Base-by-base conservation (phyloP, 2,113 vertebrate species). In the Sitta europaea region DNA sequence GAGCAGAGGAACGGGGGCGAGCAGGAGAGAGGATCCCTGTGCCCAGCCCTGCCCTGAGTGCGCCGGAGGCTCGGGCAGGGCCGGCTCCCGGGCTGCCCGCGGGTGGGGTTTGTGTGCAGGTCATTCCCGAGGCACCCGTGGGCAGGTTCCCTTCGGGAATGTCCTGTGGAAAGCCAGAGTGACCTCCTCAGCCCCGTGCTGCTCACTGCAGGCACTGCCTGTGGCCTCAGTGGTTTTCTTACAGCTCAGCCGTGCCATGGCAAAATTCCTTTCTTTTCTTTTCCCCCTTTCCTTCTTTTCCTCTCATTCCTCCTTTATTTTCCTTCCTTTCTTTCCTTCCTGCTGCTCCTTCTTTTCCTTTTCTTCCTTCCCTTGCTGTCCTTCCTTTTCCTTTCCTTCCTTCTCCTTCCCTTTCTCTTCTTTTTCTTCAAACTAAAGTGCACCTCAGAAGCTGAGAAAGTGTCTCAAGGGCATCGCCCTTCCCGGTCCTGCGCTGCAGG, bases 11-110 rank as follows among this genome's bases (percentile, higher is more conserved):
- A 8, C 2, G 10, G 24, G 58, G 33, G 33, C 14, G 54, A 10
- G 91, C 5, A 62, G 50, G 11, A 42, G 36, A 6, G 66, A 14
- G 47, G 12, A 3, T 38, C 24, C n/a, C 21, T 9, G 8, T 27
- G 1, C 6, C n/a, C n/a, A 35, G 84, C 79, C 6, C 0, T 6
- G 42, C 18, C 20, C 33, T 7, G 11, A 9, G 2, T 0, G 3
- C 36, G 2, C 17, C 40, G 2, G 4, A 3, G 36, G 9, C 4
- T 33, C 3, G 33, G 54, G 29, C 61, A 16, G 51, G 17, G 23
- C 16, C 51, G 25, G 35, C 18, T 80, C 31, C 10, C 35, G 66
- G 40, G 40, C 40, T 11, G 40, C 40, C 43, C 6, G 11, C 61
- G 84, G 63, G 36, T 8, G 6, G 24, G 43, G 2, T 9, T 28